These are phyloP conservation scores for Melopsittacus undulatus DNA, from an alignment of 2,797 vertebrate genomes.

Conservation along the genomic window DNA sequence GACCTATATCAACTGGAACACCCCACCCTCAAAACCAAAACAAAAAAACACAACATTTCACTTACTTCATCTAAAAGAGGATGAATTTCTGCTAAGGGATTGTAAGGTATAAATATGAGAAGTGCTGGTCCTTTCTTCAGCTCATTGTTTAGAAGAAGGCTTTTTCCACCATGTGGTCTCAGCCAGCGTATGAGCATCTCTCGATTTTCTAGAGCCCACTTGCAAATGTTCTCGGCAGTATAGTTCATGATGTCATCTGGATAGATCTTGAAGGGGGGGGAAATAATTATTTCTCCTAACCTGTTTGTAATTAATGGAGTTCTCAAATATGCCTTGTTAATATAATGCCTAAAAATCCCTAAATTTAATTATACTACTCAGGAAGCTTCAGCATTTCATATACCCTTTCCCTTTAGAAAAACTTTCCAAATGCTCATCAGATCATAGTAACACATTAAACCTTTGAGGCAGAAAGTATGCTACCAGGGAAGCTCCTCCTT, in stretches of 20 bases:
- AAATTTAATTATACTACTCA: not conserved
- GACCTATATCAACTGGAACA: not conserved
- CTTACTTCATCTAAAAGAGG: constrained; percentile 88
- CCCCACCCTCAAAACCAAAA: not conserved
- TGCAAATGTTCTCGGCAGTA: constrained; percentile 88
- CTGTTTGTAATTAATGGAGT: not conserved
- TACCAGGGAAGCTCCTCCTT: not conserved
- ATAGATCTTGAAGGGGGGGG: constrained; percentile 81
- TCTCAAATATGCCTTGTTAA: not conserved
- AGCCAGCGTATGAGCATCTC: constrained; percentile 84
- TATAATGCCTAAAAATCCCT: not conserved
- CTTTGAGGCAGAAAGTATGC: not conserved
- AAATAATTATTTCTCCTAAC: not conserved
- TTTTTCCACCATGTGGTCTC: constrained; percentile 83
- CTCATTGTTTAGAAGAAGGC: constrained; percentile 83
- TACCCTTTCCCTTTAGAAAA: not conserved
- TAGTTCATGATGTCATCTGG: constrained; percentile 85
- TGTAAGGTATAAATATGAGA: constrained; percentile 89
- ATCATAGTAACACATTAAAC: not conserved
- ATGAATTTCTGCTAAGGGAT: constrained; percentile 82
- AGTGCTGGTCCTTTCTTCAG: constrained; percentile 93
- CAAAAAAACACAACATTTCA: not conserved
- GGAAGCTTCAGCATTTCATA: not conserved
- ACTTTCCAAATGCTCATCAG: not conserved
- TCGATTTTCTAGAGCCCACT: constrained; percentile 89